These are phyloP conservation scores for Caenorhabditis macrosperma DNA, from an alignment of 2,888 invertebrate species.

Conservation along the genomic window DNA sequence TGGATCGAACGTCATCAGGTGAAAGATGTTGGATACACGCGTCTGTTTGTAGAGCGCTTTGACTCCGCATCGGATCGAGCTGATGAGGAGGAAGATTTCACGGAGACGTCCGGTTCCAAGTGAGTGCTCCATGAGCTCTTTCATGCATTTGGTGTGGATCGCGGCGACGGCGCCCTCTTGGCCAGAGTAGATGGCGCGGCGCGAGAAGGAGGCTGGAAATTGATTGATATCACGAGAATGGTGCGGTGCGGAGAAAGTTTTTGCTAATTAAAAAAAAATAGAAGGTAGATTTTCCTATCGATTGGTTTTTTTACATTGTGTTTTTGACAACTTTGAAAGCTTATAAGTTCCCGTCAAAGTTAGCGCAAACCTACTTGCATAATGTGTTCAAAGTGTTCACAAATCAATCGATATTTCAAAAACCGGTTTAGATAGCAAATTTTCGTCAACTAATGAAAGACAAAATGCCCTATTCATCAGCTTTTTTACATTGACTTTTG, in stretches of 20 bases:
- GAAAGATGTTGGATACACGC: conserved; percentile 62
- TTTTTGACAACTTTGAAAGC: too few species aligned
- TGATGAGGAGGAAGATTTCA: conserved; percentile 57
- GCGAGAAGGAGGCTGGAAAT: conserved; percentile 28
- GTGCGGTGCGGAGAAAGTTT: too few species aligned
- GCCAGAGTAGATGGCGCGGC: conserved; percentile 43
- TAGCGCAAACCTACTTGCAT: too few species aligned
- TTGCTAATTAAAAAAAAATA: too few species aligned
- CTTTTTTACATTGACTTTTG: too few species aligned
- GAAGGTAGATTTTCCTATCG: background rate
- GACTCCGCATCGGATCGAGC: conserved; percentile 59
- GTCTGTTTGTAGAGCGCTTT: conserved; percentile 60
- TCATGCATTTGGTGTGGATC: conserved; percentile 41
- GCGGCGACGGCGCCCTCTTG: conserved; percentile 28
- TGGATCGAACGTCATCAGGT: conserved; percentile 66
- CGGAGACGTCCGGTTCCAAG: conserved; percentile 59
- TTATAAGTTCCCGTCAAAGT: too few species aligned
- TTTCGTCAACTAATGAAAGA: too few species aligned
- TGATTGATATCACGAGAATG: background rate
- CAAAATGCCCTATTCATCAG: too few species aligned
- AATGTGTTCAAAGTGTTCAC: too few species aligned
- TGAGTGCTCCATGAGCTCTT: conserved; percentile 57
- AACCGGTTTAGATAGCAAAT: too few species aligned
- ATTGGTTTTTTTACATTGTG: too few species aligned
- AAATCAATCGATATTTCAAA: too few species aligned